Percentiles rank a stretch among this genome's conserved stretches.
These are phyloP conservation scores for Ranitomeya variabilis DNA, from an alignment of 2,113 vertebrate species.

Conservation along the genomic window DNA sequence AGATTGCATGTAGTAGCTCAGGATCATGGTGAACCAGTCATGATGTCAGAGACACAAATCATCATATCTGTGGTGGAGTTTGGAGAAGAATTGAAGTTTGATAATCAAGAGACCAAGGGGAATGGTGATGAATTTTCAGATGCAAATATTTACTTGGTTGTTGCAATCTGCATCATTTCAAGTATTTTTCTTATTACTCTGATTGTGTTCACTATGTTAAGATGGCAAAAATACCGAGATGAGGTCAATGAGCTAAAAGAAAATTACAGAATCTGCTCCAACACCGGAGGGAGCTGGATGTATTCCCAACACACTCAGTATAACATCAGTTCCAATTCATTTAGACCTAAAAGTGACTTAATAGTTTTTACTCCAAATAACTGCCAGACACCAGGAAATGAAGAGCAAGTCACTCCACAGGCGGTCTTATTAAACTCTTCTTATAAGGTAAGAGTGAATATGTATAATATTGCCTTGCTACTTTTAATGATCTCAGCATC, in stretches of 20 bases:
- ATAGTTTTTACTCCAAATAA: slow-evolving; percentile 73
- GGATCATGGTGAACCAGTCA: slow-evolving; percentile 61
- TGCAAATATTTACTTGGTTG: slow-evolving; percentile 39
- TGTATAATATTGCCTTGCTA: too few species aligned
- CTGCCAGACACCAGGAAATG: slow-evolving; percentile 49
- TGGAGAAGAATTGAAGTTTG: slow-evolving; percentile 14
- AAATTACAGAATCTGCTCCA: slow-evolving; percentile 62
- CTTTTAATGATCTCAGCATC: too few species aligned
- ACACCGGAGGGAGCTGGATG: slow-evolving; percentile 64
- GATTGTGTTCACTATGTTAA: slow-evolving; percentile 30
- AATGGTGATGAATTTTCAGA: slow-evolving; percentile 20
- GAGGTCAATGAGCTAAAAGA: slow-evolving; percentile 43
- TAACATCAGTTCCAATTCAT: neutral
- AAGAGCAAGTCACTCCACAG: neutral
- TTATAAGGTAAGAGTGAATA: too few species aligned
- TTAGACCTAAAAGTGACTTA: slow-evolving; percentile 60
- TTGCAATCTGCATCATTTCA: neutral
- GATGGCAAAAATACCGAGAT: slow-evolving; percentile 46
- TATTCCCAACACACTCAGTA: slow-evolving; percentile 62
- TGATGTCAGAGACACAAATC: neutral
- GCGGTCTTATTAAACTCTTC: too few species aligned
- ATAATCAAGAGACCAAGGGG: neutral
- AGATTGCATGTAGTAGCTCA: slow-evolving; percentile 64
- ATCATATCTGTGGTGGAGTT: slow-evolving; percentile 14
- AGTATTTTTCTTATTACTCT: slow-evolving; percentile 40